Conservation (phyloP, 2,797 vertebrate species). For the Galaxias olidus region DNA sequence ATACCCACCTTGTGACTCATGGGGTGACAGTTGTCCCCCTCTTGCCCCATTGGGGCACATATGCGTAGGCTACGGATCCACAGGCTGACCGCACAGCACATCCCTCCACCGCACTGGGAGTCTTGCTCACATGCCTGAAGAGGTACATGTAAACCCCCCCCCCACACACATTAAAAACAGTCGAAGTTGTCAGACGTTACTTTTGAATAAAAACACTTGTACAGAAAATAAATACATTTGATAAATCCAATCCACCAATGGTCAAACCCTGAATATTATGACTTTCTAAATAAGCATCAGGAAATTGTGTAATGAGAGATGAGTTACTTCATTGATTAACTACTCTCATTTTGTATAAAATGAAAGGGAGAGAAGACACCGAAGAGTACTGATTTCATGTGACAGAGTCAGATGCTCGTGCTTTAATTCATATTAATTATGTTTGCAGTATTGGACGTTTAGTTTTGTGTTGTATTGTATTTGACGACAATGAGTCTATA, state of each 20-base stretch:
- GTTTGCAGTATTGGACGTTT: too few relatives aligned
- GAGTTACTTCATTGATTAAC: slow-evolving; percentile 38
- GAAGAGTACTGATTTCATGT: slow-evolving; percentile 43
- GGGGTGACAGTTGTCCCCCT: slow-evolving; percentile 91
- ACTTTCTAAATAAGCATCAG: background rate
- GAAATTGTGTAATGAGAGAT: background rate
- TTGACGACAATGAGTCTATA: too few relatives aligned
- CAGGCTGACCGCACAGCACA: slow-evolving; percentile 93
- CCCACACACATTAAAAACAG: slow-evolving; percentile 17
- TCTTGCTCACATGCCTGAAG: slow-evolving; percentile 88
- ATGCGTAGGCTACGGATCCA: slow-evolving; percentile 91
- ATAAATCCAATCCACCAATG: background rate
- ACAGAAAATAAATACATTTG: background rate
- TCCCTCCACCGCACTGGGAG: slow-evolving; percentile 84
- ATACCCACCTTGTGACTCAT: slow-evolving; percentile 87
- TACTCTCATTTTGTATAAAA: slow-evolving; percentile 44
- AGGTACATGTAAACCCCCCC: slow-evolving; percentile 41
- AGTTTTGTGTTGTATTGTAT: too few relatives aligned
- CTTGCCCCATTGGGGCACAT: slow-evolving; percentile 86
- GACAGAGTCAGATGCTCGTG: slow-evolving; percentile 35
- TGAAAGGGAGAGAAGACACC: slow-evolving; percentile 25
- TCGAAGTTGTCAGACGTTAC: too few relatives aligned
- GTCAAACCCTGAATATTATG: background rate
- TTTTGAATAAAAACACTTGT: background rate
- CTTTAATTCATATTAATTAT: slow-evolving; percentile 26